phyloP scores from a whole-genome alignment of 1,140 invertebrate genomes.

The Drepana arcuata region DNA sequence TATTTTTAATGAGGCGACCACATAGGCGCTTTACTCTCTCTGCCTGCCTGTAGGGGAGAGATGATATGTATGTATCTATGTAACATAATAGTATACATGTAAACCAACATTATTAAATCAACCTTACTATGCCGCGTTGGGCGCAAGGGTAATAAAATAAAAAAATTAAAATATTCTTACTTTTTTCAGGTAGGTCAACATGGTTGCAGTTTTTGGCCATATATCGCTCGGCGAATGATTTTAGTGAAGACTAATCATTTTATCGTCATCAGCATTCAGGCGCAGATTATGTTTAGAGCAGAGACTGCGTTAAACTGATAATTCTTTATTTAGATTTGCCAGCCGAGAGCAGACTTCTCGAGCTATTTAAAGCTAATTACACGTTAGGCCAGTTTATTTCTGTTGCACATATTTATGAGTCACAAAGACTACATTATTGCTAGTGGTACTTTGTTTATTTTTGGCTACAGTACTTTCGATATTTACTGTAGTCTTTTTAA shows the following conservation, averaged over 20 bases:
- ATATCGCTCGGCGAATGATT: slow-evolving; percentile 6
- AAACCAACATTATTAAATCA: no score
- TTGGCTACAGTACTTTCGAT: neutral
- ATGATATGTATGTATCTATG: no score
- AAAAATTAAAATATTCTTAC: slow-evolving; percentile 20
- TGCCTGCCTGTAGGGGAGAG: no score
- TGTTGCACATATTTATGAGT: slow-evolving; percentile 11
- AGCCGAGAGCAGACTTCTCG: slow-evolving; percentile 3
- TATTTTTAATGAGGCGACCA: no score
- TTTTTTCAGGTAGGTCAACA: slow-evolving; percentile 30
- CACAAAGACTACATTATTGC: slow-evolving; percentile 2
- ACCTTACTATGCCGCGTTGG: no score
- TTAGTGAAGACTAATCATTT: slow-evolving; percentile 9
- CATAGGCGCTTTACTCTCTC: no score
- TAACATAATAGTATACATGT: no score
- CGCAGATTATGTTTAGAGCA: slow-evolving; percentile 12
- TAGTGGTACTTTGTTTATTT: neutral
- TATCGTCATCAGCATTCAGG: slow-evolving; percentile 7
- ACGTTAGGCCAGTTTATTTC: slow-evolving; percentile 9
- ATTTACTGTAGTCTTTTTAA: no score
- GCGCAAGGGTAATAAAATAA: slow-evolving; percentile 2
- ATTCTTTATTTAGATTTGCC: slow-evolving; percentile 21
- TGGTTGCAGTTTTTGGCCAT: slow-evolving; percentile 8
- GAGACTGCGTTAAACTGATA: slow-evolving; percentile 13
- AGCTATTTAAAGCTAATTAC: slow-evolving; percentile 18